A percentile compares a stretch with the other conserved stretches of the same genome.
These are phyloP conservation scores for Stegodyphus dumicola DNA, from an alignment of 1,140 invertebrate species.

Conservation along the genomic window DNA sequence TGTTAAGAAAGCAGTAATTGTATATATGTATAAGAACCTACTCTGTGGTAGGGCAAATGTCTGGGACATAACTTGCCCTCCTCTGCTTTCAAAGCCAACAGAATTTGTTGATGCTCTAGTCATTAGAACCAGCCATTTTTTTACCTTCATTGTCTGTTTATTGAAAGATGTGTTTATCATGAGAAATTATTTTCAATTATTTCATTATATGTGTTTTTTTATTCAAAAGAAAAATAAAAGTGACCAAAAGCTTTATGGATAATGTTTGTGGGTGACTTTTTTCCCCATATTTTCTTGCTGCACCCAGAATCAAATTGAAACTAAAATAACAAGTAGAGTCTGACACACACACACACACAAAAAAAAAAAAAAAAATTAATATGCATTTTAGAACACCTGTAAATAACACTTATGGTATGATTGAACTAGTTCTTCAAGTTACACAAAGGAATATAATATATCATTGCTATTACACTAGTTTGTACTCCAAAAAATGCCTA, in stretches of 20 bases:
- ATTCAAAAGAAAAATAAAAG: constrained; percentile 45
- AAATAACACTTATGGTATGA: neutral
- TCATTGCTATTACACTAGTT: neutral
- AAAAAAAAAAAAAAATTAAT: neutral
- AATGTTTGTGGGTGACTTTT: neutral
- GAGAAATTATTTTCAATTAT: constrained; percentile 56
- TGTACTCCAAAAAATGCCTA: no score
- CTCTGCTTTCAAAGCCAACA: constrained; percentile 9
- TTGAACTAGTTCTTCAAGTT: neutral
- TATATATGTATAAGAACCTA: constrained; percentile 4
- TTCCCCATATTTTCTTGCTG: neutral
- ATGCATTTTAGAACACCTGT: neutral
- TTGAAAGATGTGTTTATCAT: constrained; percentile 52
- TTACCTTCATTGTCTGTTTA: constrained; percentile 47
- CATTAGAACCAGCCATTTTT: constrained; percentile 55
- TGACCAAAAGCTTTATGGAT: constrained; percentile 43
- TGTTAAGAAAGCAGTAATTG: constrained; percentile 6
- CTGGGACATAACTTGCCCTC: neutral
- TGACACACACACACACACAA: neutral
- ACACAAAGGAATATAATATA: neutral
- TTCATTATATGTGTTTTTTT: constrained; percentile 59
- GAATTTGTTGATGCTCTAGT: constrained; percentile 42
- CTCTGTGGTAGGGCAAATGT: neutral
- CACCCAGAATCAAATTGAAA: neutral
- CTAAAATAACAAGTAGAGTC: neutral